A percentile compares a stretch with the other conserved stretches of the same genome.
These are phyloP conservation scores for Lapara coniferarum DNA, from an alignment of 2,888 invertebrate species.

Conservation along the genomic window DNA sequence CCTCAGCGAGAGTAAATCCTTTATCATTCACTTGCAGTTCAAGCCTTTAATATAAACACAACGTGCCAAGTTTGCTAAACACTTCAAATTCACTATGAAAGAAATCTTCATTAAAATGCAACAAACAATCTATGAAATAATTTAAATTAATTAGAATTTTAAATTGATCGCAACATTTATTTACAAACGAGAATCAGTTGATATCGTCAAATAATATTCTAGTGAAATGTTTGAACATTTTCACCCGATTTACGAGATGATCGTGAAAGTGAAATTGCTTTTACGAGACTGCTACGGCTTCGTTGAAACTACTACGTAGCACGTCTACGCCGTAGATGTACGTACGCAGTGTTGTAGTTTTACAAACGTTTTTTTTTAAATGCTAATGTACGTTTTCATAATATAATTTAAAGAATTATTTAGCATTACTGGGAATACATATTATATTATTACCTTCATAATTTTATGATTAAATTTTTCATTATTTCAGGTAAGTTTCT, in stretches of 20 bases:
- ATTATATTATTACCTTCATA: not conserved
- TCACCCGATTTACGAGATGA: conserved; percentile 22
- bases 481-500: conserved; percentile 20
- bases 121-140: conserved; percentile 17
- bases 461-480: not conserved
- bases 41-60: conserved; percentile 6
- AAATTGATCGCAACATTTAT: conserved; percentile 7
- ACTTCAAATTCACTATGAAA: conserved; percentile 9
- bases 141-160: conserved; percentile 26
- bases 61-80: conserved; percentile 10
- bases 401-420: not conserved
- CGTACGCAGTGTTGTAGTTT: too few relatives aligned
- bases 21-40: conserved; percentile 6
- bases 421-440: not conserved
- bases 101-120: conserved; percentile 6
- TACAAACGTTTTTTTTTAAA: too few relatives aligned
- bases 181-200: conserved; percentile 4
- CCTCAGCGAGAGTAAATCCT: not conserved
- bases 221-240: conserved; percentile 18
- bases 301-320: conserved; percentile 28
- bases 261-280: conserved; percentile 29
- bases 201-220: conserved; percentile 22
- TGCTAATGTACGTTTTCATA: too few relatives aligned
- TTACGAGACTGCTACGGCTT: conserved; percentile 24
- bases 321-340: conserved; percentile 27